Percentiles rank a stretch among this genome's conserved stretches.
phyloP scores from a whole-genome alignment of 2,797 vertebrate species.

The Gadopsis bispinosus region DNA sequence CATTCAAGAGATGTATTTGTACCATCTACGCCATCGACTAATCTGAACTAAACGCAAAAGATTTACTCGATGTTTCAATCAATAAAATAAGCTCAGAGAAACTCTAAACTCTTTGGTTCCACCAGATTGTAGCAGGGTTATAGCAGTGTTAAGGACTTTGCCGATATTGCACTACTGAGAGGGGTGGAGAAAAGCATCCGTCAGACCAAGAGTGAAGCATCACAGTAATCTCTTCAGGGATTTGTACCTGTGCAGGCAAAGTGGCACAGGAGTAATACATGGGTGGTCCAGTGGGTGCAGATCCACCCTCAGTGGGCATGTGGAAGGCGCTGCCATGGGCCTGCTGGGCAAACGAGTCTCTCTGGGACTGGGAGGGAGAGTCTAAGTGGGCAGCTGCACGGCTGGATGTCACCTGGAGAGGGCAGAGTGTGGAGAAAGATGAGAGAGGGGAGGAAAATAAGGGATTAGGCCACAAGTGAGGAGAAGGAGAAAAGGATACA shows the following conservation, averaged over 20 bases:
- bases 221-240: conserved; percentile 5
- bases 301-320: conserved; percentile 90
- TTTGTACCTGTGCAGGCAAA: conserved; percentile 89
- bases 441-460: conserved; percentile 2
- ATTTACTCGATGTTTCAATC: background rate
- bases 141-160: background rate
- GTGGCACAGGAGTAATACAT: conserved; percentile 96
- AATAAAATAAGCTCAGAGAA: conserved; percentile 4
- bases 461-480: background rate
- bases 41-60: background rate
- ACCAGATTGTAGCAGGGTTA: background rate
- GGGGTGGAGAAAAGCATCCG: background rate
- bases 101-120: background rate
- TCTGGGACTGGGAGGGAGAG: conserved; percentile 86
- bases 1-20: background rate
- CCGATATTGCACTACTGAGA: background rate
- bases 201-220: conserved; percentile 16
- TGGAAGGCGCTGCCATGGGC: conserved; percentile 94
- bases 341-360: conserved; percentile 92
- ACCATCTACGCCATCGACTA: background rate
- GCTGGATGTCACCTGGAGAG: conserved; percentile 88
- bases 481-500: background rate
- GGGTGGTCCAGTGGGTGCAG: conserved; percentile 72
- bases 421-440: conserved; percentile 16
- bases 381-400: conserved; percentile 90